Base-by-base conservation (phyloP, 53 echinoderm and acorn worm genomes). In the Patiria pectinifera region DNA sequence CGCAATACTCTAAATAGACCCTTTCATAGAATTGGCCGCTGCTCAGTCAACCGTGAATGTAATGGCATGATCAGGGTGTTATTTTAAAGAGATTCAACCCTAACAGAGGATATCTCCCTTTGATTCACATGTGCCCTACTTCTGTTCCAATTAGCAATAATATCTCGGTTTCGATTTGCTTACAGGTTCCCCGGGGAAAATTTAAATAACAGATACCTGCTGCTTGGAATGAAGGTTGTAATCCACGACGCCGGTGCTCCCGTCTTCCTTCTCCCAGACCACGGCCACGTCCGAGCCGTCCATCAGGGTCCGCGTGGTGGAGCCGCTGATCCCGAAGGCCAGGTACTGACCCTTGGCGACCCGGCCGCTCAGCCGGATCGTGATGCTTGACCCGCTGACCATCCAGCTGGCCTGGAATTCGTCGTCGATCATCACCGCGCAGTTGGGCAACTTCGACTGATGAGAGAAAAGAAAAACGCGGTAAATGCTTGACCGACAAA, bases 271-370 rank as follows among this genome's bases (percentile, higher is more conserved):
- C 15, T 91, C 71, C 91, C 86, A 95, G 35, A 63, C 87, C 19
- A 95, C 95, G 16, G 95, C 87, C 22, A 95, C 95, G 78, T 97
- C 97, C 12, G 95, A 94, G 13, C 93, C 93, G 22, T 83, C 48
- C 97, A 97, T 97, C 12, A 18, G 2, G 13, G 97, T 95, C 15
- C 76, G 43, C 0, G 85, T 86, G 85, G 94, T 91, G 2, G 94
- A 94, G 16, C 97, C 97, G 22, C 97, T 97, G 70, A 94, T 63
- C 62, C 97, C 97, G 87, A 97, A 97, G 48, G 94, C 81, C 89
- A 97, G 87, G 87, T 97, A 97, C 45, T 93, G 83, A 3, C 71
- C 88, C 11, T 87, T 45, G 35, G 44, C 71, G 14, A 93, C 81
- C 61, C 23, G 66, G 2, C 95, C 95, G 13, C 77, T 92, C 89